Percentiles rank a stretch among this genome's conserved stretches.
Conservation (phyloP, 2,888 invertebrate species). For the Acronicta psi region DNA sequence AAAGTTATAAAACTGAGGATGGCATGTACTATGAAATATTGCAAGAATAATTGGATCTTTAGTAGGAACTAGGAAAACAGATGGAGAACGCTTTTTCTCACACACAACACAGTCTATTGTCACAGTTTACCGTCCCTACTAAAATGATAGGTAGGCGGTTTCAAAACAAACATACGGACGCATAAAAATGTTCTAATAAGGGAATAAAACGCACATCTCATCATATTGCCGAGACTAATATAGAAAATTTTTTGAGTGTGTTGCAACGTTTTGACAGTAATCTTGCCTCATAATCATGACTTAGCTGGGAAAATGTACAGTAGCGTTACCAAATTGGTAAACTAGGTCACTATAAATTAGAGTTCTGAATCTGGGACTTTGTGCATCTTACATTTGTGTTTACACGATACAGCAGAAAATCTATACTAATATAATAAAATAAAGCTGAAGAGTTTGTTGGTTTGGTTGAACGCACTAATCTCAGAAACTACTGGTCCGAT, state of each 20-base stretch:
- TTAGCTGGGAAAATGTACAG: neutral
- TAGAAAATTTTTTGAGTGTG: conserved; percentile 19
- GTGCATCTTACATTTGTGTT: too few relatives aligned
- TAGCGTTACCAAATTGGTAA: neutral
- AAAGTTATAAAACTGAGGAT: conserved; percentile 5
- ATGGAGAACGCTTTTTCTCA: neutral
- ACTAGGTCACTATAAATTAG: neutral
- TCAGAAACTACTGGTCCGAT: too few relatives aligned
- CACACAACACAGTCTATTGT: neutral
- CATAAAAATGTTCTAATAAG: conserved; percentile 26
- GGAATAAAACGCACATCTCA: conserved; percentile 13
- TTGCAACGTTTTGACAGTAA: conserved; percentile 14
- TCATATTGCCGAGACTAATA: conserved; percentile 2
- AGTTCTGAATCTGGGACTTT: too few relatives aligned
- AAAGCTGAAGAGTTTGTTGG: too few relatives aligned
- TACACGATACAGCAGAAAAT: too few relatives aligned
- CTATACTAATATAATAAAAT: too few relatives aligned
- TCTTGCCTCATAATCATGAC: neutral
- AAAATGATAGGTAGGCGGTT: conserved; percentile 1
- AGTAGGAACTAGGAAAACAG: neutral
- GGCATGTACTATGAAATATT: neutral
- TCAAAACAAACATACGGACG: conserved; percentile 1
- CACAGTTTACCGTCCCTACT: too few relatives aligned
- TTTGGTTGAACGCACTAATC: too few relatives aligned
- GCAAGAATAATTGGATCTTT: neutral